A percentile compares a stretch with the other conserved stretches of the same genome.
These are phyloP conservation scores for Phenganax subtilis DNA, from an alignment of 92 coral and sea anemone species.

Conservation along the genomic window DNA sequence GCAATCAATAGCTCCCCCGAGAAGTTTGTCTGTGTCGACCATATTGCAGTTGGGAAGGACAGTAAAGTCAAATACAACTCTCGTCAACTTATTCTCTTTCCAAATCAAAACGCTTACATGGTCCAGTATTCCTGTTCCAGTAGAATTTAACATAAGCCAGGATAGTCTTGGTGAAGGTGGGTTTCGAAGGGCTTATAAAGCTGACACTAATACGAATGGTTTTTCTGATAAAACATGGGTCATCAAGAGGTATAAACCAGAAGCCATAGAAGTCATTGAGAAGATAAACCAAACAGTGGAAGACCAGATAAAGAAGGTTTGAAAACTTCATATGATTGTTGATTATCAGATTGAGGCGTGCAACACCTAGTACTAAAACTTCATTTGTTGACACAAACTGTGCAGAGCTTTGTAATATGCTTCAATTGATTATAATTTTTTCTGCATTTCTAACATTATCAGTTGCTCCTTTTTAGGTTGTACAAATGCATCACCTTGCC, in stretches of 20 bases:
- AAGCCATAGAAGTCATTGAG: conserved; percentile 24
- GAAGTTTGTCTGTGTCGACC: conserved; percentile 10
- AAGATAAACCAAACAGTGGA: conserved; percentile 42
- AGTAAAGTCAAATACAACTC: conserved; percentile 27
- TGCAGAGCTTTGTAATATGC: too few relatives aligned
- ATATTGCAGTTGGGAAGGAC: conserved; percentile 31
- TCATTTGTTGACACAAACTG: too few relatives aligned
- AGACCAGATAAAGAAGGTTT: conserved; percentile 28
- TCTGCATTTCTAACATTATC: too few relatives aligned
- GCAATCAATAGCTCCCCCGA: too few relatives aligned
- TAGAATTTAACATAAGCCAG: conserved; percentile 23
- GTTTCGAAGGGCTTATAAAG: conserved; percentile 39
- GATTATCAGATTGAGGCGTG: not conserved
- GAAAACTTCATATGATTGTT: not conserved
- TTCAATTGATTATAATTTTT: too few relatives aligned
- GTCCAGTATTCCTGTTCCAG: conserved; percentile 32
- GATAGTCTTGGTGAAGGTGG: conserved; percentile 39
- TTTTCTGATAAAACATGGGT: conserved; percentile 34
- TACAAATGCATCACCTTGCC: too few relatives aligned
- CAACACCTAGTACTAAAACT: too few relatives aligned
- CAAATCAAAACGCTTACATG: conserved; percentile 14
- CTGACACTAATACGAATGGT: conserved; percentile 17
- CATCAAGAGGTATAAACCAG: conserved; percentile 38
- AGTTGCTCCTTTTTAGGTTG: too few relatives aligned
- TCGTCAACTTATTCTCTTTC: conserved; percentile 35